Percentiles rank a stretch among this genome's conserved stretches.
phyloP scores from a whole-genome alignment of 2,888 invertebrate species.

The Drosophila mulleri region DNA sequence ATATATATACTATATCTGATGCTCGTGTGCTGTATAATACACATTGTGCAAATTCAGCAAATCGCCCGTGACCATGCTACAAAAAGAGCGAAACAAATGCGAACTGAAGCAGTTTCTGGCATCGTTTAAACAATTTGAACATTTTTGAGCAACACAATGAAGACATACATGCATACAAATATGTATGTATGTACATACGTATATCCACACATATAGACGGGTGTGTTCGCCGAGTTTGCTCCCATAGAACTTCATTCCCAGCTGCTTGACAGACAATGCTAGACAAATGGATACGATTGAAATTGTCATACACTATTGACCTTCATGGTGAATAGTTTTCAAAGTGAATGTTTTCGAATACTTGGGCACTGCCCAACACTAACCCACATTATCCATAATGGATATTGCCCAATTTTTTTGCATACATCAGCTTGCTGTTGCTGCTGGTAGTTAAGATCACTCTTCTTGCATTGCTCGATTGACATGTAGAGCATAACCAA shows the following conservation, averaged over 20 bases:
- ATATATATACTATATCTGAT: not conserved
- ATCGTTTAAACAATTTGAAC: slow-evolving; percentile 51
- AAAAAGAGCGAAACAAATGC: slow-evolving; percentile 47
- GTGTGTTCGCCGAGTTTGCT: slow-evolving; percentile 48
- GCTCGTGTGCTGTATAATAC: slow-evolving; percentile 12
- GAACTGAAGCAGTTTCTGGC: slow-evolving; percentile 29
- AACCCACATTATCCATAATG: slow-evolving; percentile 39
- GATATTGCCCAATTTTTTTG: slow-evolving; percentile 41
- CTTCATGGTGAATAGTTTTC: slow-evolving; percentile 68
- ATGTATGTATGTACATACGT: not conserved
- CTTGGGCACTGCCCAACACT: slow-evolving; percentile 35
- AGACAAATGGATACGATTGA: slow-evolving; percentile 37
- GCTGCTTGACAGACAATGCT: slow-evolving; percentile 28
- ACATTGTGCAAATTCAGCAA: slow-evolving; percentile 46
- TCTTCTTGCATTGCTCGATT: slow-evolving; percentile 12
- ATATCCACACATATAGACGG: slow-evolving; percentile 8
- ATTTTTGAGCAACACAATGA: slow-evolving; percentile 40
- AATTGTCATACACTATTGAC: slow-evolving; percentile 67
- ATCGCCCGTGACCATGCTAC: slow-evolving; percentile 70
- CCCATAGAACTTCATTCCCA: slow-evolving; percentile 52
- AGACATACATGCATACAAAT: not conserved
- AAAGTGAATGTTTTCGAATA: slow-evolving; percentile 62
- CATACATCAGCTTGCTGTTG: not conserved
- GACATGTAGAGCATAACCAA: slow-evolving; percentile 57
- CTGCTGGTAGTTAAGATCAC: not conserved